Conservation (phyloP, 2,797 vertebrate species). For the Clamator glandarius region DNA sequence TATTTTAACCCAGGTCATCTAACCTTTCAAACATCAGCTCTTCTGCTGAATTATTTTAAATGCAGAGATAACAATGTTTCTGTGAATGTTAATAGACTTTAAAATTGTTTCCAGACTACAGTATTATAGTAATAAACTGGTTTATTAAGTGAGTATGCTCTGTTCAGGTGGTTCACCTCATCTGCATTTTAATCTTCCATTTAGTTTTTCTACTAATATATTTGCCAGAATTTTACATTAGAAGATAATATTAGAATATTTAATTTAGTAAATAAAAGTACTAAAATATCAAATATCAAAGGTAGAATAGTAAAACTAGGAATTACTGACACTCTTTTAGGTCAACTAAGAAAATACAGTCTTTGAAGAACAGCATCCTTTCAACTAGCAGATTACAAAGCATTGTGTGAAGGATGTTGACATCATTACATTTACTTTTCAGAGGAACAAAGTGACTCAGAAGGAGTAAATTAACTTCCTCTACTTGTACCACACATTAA, state of each 20-base stretch:
- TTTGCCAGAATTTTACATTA: neutral
- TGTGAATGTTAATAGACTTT: neutral
- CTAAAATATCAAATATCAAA: neutral
- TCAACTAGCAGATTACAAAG: neutral
- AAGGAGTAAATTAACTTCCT: neutral
- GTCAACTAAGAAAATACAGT: neutral
- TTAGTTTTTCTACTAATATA: conserved; percentile 6
- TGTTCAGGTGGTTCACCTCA: conserved; percentile 10
- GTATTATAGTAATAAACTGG: neutral
- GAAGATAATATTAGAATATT: neutral
- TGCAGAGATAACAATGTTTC: neutral
- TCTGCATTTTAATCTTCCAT: conserved; percentile 50
- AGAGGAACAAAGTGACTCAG: neutral
- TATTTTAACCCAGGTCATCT: neutral
- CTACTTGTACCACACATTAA: neutral
- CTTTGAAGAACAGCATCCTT: neutral
- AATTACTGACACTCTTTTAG: neutral
- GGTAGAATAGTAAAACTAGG: neutral
- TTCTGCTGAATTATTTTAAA: neutral
- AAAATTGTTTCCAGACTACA: neutral
- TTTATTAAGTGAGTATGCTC: neutral
- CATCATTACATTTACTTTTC: neutral
- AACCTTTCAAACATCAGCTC: neutral
- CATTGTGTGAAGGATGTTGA: neutral
- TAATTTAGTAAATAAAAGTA: neutral